Base-by-base conservation (phyloP, 2,888 invertebrate genomes). In the Archaeoteleia sp. region DNA sequence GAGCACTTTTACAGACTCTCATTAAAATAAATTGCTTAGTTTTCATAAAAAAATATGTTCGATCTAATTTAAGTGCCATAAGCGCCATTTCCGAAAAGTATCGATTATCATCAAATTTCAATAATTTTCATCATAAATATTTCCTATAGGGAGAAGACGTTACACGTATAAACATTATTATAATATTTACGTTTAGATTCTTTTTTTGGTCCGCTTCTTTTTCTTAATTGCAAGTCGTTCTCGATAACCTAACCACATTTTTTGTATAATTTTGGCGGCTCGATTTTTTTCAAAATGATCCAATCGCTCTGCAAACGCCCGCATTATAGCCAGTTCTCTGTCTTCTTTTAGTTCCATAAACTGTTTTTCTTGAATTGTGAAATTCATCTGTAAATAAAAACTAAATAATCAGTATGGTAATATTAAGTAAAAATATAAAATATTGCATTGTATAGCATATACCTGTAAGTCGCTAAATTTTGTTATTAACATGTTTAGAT, bases 231-330 rank as follows among this genome's bases (percentile, higher is more conserved):
- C 42, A 8, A 67, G 57, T 5, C 79, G 75, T 49, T 73, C 72
- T 45, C 58, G 69, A 67, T 77, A 78, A 3, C 40, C 67, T 46
- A 77, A 78, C 83, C 84, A 84, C 1, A 72, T 75, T 35, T 55
- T 75, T 43, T 83, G 84, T 49, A 84, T 82, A 9, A 82, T 73
- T 46, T 62, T 80, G 3, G 81, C 82, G 0, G 83, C 83, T 0
- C 78, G 79, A 63, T 80, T 79, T 34, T 67, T 74, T 34, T 74
- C 65, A 30, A 82, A 81, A 34, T 70, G 55, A 7, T 79, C 73
- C 17, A 84, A 10, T 30, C 69, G 65, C 27, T 70, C 70, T 7
- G 74, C 61, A 35, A 80, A 80, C 2, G 69, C 72, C 25, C 68
- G 69, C 34, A 71, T 71, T 3, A 72, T 54, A 0, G 73, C 67